Evolutionary conservation across 2,113 vertebrate species (phyloP).

Genomic region (Strix uralensis): DNA sequence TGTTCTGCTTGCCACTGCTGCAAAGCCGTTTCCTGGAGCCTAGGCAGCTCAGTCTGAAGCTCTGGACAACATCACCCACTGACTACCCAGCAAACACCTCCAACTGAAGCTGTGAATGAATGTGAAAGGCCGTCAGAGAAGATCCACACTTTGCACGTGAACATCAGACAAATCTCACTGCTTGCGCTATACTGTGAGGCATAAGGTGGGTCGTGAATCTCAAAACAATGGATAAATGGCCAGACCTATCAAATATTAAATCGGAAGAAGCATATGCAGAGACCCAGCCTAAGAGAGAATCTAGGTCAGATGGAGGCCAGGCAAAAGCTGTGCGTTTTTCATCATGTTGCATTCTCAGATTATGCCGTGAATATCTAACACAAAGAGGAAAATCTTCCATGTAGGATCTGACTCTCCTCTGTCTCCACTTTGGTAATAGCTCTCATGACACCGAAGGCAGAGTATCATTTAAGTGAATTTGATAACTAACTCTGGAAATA

Average conservation of each 20-base stretch:
- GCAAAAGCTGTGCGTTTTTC: background rate
- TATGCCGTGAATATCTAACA: background rate
- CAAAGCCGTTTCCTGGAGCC: background rate
- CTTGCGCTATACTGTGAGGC: background rate
- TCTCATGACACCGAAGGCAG: background rate
- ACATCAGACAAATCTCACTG: background rate
- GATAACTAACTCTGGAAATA: slow-evolving; percentile 5
- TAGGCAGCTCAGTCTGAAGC: background rate
- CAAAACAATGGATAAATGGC: background rate
- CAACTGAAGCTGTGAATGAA: background rate
- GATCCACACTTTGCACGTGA: background rate
- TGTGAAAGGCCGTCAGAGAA: background rate
- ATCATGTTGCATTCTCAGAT: background rate
- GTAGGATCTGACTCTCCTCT: background rate
- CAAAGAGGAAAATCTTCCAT: background rate
- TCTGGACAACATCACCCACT: background rate
- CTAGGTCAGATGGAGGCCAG: background rate
- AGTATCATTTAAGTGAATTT: background rate
- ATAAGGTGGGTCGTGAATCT: background rate
- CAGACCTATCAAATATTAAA: background rate
- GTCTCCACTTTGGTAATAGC: background rate
- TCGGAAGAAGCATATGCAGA: background rate
- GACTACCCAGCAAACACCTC: background rate
- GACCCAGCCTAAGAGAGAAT: background rate
- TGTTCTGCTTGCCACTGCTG: background rate